Base-by-base conservation (phyloP, 2,888 invertebrate genomes). In the Prenolepis imparis region DNA sequence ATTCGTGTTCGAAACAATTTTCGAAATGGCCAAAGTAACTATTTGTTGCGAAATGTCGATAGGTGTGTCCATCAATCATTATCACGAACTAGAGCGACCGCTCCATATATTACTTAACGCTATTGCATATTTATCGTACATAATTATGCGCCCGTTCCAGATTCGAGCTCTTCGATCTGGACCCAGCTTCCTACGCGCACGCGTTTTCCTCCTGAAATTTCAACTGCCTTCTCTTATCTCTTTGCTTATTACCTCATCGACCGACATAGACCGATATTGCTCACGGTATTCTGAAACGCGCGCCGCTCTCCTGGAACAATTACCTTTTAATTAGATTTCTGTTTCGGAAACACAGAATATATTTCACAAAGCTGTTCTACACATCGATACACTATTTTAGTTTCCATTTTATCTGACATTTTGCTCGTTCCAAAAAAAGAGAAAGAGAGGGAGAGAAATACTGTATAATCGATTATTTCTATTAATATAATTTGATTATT, bases 251-350 rank as follows among this genome's bases (percentile, higher is more conserved):
- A 80, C 59, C 44, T 59, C 78, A 72, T 44, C 44, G 78, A 80
- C 44, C 48, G 68, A 32, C 52, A 52, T 52, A 32, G 32, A n/a
- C 52, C 44, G 59, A 72, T 77, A 70, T 80, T 61, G 72, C 78
- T 59, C 32, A 72, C 72, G 59, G 59, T 44, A 78, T 82, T 44
- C 39, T 66, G 82, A 81, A 64, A 70, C 48, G 39, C 48, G 41
- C n/a, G 39, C 39, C 9, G 21, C 21, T 28, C 78, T 78, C 28
- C 24, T 57, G 44, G 28, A 55, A 78, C 82, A 74, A 77, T 77
- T 77, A 66, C 66, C 57, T 41, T 57, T 77, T 82, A 82, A 77
- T 77, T 64, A 77, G 64, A 66, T 64, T 57, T 64, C 77, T 77
- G 52, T 44, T n/a, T 18, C 44, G 39, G 39, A 18, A 52, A 12